phyloP scores from a whole-genome alignment of 1,140 invertebrate genomes.

The Drosophila nigrodunni region DNA sequence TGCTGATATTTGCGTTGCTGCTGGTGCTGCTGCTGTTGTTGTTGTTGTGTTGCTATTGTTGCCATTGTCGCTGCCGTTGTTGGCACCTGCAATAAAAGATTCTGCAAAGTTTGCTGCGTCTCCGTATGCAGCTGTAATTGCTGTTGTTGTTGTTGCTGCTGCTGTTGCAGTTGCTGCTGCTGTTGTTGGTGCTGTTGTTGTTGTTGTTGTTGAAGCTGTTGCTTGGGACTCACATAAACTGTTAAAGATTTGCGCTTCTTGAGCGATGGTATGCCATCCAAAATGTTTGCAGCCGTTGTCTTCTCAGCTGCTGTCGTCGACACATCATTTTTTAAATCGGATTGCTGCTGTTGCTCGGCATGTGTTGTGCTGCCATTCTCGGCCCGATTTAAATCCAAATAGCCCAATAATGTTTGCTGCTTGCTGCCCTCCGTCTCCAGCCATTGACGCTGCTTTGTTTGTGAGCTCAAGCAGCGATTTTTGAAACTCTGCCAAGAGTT shows the following conservation, averaged over 20 bases:
- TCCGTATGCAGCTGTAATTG: conserved; percentile 36
- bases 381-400: conserved; percentile 72
- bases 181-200: conserved; percentile 45
- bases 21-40: conserved; percentile 43
- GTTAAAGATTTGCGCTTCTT: conserved; percentile 84
- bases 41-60: conserved; percentile 36
- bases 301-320: conserved; percentile 42
- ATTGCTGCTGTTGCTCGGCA: conserved; percentile 43
- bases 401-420: conserved; percentile 63
- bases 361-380: conserved; percentile 56
- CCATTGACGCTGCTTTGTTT: conserved; percentile 80
- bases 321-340: conserved; percentile 52
- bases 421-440: conserved; percentile 71
- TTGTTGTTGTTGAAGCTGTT: conserved; percentile 65
- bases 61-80: conserved; percentile 51
- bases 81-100: conserved; percentile 69
- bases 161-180: conserved; percentile 47
- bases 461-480: conserved; percentile 80
- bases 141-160: conserved; percentile 47
- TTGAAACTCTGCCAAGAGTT: conserved; percentile 85
- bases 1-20: conserved; percentile 53
- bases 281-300: conserved; percentile 65
- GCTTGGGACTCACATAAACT: conserved; percentile 84
- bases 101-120: conserved; percentile 56
- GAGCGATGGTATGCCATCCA: conserved; percentile 81